Base-by-base conservation (phyloP, 1,140 invertebrate genomes). In the Lutraria rhynchaena region DNA sequence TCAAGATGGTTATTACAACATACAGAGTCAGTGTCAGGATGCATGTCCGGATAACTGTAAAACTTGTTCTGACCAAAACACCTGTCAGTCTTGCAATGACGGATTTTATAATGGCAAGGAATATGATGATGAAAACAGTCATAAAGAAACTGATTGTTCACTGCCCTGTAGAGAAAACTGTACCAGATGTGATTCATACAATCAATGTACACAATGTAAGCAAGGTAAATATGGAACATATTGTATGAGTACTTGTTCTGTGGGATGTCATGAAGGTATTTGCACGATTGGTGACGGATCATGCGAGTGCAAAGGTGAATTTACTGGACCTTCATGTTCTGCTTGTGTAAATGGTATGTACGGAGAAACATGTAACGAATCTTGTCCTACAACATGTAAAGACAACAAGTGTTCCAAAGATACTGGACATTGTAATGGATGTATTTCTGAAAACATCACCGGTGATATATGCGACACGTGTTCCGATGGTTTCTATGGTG, bases 31-130 rank as follows among this genome's bases (percentile, higher is more conserved):
- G n/a, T 60, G 57, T n/a, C 33, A 1, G 3, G n/a, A 15, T 9
- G 15, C 19, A 33, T 60, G 57, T 17, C 57, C 57, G 24, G 0
- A 1, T 35, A 33, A 33, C 17, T 60, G 57, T 35, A 9, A 33
- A 1, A 33, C 29, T 1, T 60, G 57, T 35, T 11, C 57, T 3
- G 15, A 13, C 17, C 5, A 33, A 17, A n/a, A 33, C 15, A 15
- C 13, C 15, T 60, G 57, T 33, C 2, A 60, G 13, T 1, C 1
- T 1, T 60, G 57, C 37, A 60, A 60, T 35, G 15, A 60, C n/a
- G 57, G 57, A 60, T 60, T 60, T 60, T 60, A 60, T 60, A 60
- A 35, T 17, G 31, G 57, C 1, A 29, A 57, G 33, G 31, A 24
- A 57, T 27, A 27, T 33, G 57, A 60, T 33, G 1, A 33, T 33